Conservation (phyloP, 2,113 vertebrate genomes). For the Bambusicola thoracicus region DNA sequence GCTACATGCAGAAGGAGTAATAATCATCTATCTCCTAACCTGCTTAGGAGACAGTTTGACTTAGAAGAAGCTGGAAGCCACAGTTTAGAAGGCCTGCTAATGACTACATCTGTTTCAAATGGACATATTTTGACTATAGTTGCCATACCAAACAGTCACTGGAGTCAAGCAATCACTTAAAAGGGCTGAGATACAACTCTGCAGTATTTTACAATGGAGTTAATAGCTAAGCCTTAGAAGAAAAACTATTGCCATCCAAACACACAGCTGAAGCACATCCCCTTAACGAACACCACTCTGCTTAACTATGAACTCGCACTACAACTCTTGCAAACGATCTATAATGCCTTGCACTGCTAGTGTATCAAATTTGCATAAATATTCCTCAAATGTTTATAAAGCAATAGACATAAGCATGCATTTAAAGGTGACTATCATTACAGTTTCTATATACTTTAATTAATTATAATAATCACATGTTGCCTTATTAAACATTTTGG, state of each 20-base stretch:
- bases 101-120: constrained; percentile 53
- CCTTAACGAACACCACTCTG: constrained; percentile 30
- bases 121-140: constrained; percentile 24
- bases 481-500: constrained; percentile 50
- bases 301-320: constrained; percentile 45
- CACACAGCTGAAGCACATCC: neutral
- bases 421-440: constrained; percentile 62
- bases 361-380: constrained; percentile 64
- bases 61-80: neutral
- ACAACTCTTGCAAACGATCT: constrained; percentile 45
- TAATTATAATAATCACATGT: constrained; percentile 67
- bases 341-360: constrained; percentile 9
- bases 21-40: neutral
- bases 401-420: constrained; percentile 25
- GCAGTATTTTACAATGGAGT: constrained; percentile 45
- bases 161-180: constrained; percentile 46
- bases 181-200: constrained; percentile 21
- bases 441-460: constrained; percentile 48
- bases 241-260: constrained; percentile 20
- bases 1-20: neutral
- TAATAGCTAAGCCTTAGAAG: constrained; percentile 27
- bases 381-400: constrained; percentile 60
- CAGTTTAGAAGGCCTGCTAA: constrained; percentile 11
- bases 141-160: constrained; percentile 16
- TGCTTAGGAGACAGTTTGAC: neutral